phyloP scores from a whole-genome alignment of 2,888 invertebrate genomes.

The Acanthoscelides obtectus region DNA sequence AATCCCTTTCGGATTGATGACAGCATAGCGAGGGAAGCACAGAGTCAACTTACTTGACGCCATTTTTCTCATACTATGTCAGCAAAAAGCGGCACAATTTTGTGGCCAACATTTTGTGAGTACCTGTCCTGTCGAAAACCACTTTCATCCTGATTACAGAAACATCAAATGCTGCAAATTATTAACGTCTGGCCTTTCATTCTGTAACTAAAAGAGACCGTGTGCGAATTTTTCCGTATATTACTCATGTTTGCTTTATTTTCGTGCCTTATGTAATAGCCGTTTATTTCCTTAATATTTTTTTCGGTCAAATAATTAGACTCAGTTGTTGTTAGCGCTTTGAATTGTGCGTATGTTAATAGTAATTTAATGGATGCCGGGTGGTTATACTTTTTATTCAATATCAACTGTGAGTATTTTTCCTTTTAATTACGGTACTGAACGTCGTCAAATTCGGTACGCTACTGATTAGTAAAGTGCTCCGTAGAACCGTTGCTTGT shows the following conservation, averaged over 20 bases:
- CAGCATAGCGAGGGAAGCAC: no score
- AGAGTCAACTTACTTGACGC: no score
- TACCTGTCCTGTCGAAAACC: no score
- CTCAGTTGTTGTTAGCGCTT: background rate
- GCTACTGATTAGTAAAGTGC: no score
- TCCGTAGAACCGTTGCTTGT: no score
- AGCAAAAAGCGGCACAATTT: no score
- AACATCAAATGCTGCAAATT: background rate
- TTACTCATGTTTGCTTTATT: background rate
- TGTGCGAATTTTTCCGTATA: background rate
- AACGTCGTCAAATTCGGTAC: no score
- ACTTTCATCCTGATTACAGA: no score
- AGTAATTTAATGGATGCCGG: background rate
- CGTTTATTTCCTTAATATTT: background rate
- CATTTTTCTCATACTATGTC: no score
- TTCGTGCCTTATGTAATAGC: background rate
- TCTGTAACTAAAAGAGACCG: background rate
- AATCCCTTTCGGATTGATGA: no score
- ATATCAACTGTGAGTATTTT: background rate
- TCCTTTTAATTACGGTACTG: background rate
- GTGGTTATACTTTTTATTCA: background rate
- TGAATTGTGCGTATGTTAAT: background rate
- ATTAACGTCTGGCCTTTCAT: background rate
- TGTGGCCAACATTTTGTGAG: no score
- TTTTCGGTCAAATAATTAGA: background rate